Conservation (phyloP, 1,140 invertebrate species). For the Thaumetopoea pityocampa region DNA sequence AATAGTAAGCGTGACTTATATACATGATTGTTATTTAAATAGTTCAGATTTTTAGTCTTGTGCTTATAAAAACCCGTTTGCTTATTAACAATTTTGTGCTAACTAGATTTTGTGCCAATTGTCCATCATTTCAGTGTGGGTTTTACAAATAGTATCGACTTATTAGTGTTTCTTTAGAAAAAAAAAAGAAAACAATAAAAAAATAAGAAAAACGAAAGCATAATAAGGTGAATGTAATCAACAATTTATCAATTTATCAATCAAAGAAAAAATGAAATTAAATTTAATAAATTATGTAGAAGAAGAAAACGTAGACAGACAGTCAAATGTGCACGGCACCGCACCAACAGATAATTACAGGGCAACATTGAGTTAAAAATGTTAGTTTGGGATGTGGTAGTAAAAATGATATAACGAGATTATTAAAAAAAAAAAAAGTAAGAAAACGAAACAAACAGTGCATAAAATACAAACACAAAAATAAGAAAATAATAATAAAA, state of each 20-base stretch:
- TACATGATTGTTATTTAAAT: conserved; percentile 30
- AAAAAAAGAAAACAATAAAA: conserved; percentile 14
- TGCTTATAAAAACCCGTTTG: too few species aligned
- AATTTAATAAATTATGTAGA: neutral
- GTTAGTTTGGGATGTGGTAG: too few species aligned
- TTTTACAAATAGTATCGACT: conserved; percentile 22
- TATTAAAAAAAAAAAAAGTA: conserved; percentile 32
- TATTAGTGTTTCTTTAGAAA: conserved; percentile 1
- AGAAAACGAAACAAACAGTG: conserved; percentile 29
- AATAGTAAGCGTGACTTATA: too few species aligned
- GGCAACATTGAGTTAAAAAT: too few species aligned
- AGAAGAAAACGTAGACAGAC: neutral
- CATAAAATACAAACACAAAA: conserved; percentile 32
- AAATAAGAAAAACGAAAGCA: conserved; percentile 22
- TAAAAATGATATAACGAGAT: too few species aligned
- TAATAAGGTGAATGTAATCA: too few species aligned
- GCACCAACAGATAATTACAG: conserved; percentile 38
- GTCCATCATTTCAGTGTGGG: conserved; percentile 34
- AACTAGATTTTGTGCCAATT: conserved; percentile 36
- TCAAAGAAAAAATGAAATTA: conserved; percentile 1
- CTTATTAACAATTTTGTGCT: conserved; percentile 29
- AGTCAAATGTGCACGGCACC: conserved; percentile 44
- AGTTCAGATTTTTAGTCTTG: too few species aligned
- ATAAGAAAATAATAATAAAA: conserved; percentile 29
- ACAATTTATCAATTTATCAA: too few species aligned